phyloP scores from a whole-genome alignment of 1,140 invertebrate species.

The Anastatus disparis region DNA sequence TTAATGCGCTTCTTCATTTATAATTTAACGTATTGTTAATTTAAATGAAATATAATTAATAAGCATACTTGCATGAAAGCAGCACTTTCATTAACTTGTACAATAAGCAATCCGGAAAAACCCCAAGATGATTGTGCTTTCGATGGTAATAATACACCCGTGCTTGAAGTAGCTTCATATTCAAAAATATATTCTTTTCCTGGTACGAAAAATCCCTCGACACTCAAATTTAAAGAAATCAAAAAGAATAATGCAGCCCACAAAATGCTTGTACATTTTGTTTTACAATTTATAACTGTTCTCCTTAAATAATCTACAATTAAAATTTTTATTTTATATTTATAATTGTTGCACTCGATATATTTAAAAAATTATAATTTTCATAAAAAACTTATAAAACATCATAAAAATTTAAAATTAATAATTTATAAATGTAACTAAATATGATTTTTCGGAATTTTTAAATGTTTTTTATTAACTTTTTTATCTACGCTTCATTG shows the following conservation, averaged over 20 bases:
- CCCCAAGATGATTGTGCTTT: constrained; percentile 60
- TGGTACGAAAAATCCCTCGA: constrained; percentile 53
- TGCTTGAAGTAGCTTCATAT: constrained; percentile 57
- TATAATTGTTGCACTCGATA: not conserved
- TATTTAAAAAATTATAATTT: not conserved
- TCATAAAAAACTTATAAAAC: not conserved
- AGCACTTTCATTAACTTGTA: constrained; percentile 51
- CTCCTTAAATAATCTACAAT: constrained; percentile 8
- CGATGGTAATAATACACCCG: constrained; percentile 58
- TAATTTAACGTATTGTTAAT: not conserved
- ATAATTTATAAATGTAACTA: not conserved
- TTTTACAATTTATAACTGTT: constrained; percentile 13
- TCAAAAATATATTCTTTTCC: constrained; percentile 59
- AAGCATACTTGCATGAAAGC: constrained; percentile 54
- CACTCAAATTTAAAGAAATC: constrained; percentile 36
- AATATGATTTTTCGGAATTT: no score
- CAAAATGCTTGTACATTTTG: constrained; percentile 10
- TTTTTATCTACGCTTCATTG: no score
- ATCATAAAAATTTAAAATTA: not conserved
- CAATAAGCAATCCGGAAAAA: constrained; percentile 54
- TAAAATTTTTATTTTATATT: constrained; percentile 7
- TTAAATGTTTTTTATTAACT: no score
- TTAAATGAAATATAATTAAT: not conserved
- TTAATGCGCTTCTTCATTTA: no score
- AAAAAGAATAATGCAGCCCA: constrained; percentile 40